A percentile compares a stretch with the other conserved stretches of the same genome.
phyloP scores from a whole-genome alignment of 2,113 vertebrate species.

The Chionomys nivalis region DNA sequence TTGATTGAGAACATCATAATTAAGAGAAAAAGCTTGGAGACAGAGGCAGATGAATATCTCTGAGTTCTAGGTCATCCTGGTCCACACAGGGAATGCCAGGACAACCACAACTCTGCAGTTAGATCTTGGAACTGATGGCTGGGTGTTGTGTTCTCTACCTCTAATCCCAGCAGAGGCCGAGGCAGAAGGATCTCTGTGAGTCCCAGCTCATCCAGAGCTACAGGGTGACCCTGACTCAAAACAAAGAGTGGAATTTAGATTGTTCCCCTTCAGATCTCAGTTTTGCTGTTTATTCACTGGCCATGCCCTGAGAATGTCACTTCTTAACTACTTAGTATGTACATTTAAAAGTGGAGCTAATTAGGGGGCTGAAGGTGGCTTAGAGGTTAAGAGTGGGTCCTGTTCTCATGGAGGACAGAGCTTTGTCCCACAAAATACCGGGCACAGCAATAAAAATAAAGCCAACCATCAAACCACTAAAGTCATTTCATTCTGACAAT shows the following conservation, averaged over 20 bases:
- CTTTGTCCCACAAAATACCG: background rate
- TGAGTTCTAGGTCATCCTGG: background rate
- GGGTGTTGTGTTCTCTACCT: background rate
- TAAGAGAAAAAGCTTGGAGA: background rate
- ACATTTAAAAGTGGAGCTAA: background rate
- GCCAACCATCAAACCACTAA: background rate
- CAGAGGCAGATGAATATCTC: background rate
- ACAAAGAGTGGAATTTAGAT: background rate
- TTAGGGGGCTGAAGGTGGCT: no score
- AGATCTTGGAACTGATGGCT: background rate
- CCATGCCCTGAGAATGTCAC: background rate
- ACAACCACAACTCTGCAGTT: background rate
- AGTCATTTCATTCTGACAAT: no score
- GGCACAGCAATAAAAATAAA: background rate
- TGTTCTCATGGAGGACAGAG: background rate
- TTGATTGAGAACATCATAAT: background rate
- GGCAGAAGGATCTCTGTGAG: background rate
- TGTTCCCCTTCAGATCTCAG: background rate
- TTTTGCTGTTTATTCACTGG: background rate
- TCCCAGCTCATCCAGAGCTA: background rate
- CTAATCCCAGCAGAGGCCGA: background rate
- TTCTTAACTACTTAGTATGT: background rate
- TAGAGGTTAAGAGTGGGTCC: no score
- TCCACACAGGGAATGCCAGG: background rate
- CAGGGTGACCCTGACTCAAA: background rate